Percentiles rank a stretch among this genome's conserved stretches.
phyloP scores from a whole-genome alignment of 2,797 vertebrate species.

The Borostomias antarcticus region DNA sequence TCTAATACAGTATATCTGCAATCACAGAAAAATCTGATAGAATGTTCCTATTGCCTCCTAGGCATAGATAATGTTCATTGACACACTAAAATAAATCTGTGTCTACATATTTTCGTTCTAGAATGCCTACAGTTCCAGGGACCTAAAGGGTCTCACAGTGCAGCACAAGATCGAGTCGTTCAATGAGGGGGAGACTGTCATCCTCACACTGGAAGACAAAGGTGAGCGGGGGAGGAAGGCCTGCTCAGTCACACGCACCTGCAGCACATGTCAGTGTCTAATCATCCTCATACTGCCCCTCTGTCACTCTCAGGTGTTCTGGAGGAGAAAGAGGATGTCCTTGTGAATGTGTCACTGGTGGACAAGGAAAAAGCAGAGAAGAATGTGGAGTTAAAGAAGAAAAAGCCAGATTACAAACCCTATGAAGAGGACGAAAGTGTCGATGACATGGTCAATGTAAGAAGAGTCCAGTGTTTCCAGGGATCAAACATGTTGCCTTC shows the following conservation, averaged over 20 bases:
- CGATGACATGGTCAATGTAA: slow-evolving; percentile 83
- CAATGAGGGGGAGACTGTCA: slow-evolving; percentile 82
- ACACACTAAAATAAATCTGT: background rate
- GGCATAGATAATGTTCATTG: too few relatives aligned
- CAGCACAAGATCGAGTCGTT: slow-evolving; percentile 90
- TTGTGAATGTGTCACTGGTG: slow-evolving; percentile 87
- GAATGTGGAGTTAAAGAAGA: slow-evolving; percentile 90
- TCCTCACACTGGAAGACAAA: slow-evolving; percentile 91
- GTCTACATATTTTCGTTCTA: slow-evolving; percentile 21
- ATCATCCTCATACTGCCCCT: background rate
- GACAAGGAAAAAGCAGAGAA: slow-evolving; percentile 90
- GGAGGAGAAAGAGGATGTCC: slow-evolving; percentile 83
- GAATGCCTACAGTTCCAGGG: slow-evolving; percentile 78
- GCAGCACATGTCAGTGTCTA: background rate
- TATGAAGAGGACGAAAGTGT: slow-evolving; percentile 88
- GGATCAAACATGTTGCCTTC: background rate
- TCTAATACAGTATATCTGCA: background rate
- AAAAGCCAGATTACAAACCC: slow-evolving; percentile 88
- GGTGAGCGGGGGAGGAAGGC: slow-evolving; percentile 55
- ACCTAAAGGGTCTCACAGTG: slow-evolving; percentile 90
- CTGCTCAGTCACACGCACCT: background rate
- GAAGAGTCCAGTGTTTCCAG: slow-evolving; percentile 11
- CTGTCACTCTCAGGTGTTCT: slow-evolving; percentile 77
- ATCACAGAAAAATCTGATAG: too few relatives aligned
- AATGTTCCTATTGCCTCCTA: too few relatives aligned